Evolutionary conservation across 1,140 invertebrate species (phyloP).

Genomic region (Hypsibius dujardini): DNA sequence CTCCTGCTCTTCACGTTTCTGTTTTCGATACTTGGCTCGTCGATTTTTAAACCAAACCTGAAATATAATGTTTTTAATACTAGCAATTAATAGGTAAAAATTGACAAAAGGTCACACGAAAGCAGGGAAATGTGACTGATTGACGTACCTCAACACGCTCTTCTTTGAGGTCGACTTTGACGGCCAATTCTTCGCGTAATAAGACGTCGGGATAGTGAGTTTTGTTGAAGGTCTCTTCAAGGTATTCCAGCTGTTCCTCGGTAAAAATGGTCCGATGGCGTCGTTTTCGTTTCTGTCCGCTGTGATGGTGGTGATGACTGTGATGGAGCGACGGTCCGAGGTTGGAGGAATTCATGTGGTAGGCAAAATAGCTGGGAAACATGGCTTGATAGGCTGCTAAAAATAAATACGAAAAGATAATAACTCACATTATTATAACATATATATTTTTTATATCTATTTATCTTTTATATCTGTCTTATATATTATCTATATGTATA

Average conservation of each 20-base stretch:
- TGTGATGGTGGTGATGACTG: neutral
- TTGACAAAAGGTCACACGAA: conserved; percentile 22
- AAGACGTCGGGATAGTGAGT: conserved; percentile 77
- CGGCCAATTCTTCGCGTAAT: conserved; percentile 71
- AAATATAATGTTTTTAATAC: conserved; percentile 26
- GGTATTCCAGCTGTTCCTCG: conserved; percentile 82
- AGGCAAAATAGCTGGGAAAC: conserved; percentile 3
- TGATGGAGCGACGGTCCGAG: neutral
- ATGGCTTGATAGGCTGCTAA: conserved; percentile 15
- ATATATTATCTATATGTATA: neutral
- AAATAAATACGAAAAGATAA: neutral
- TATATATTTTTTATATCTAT: neutral
- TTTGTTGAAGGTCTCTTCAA: conserved; percentile 87
- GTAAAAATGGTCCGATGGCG: conserved; percentile 74
- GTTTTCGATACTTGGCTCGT: conserved; percentile 83
- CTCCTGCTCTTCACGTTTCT: conserved; percentile 80
- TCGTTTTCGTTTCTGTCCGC: conserved; percentile 35
- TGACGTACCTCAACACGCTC: conserved; percentile 80
- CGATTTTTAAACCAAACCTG: conserved; percentile 85
- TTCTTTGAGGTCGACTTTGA: conserved; percentile 88
- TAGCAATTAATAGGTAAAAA: conserved; percentile 16
- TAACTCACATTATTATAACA: neutral
- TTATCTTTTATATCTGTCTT: neutral
- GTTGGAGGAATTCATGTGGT: neutral
- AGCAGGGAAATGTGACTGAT: conserved; percentile 13